Evolutionary conservation across 2,113 vertebrate genomes (phyloP).

Genomic region (Xiphias gladius): DNA sequence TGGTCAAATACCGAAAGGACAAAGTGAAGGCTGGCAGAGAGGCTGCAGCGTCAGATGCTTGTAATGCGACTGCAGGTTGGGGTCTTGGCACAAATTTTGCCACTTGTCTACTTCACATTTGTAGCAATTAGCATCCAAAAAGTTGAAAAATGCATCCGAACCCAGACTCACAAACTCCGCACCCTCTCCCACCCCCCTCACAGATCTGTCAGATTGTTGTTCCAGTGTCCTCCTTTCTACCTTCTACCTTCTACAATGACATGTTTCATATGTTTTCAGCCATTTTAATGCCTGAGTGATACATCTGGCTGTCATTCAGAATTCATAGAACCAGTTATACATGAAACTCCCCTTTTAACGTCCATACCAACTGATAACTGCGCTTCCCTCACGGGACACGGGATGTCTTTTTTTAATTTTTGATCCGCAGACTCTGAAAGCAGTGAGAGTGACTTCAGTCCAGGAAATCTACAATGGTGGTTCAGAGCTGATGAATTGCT

Average conservation of each 20-base stretch:
- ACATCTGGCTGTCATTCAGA: neutral
- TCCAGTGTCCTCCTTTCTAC: neutral
- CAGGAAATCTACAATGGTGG: neutral
- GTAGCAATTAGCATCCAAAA: neutral
- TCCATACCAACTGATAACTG: neutral
- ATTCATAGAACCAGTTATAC: neutral
- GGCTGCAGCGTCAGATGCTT: neutral
- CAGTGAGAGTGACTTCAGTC: neutral
- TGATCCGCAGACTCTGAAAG: neutral
- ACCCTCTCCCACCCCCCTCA: neutral
- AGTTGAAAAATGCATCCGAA: neutral
- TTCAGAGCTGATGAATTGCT: too few species aligned
- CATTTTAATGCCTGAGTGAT: neutral
- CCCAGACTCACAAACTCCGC: neutral
- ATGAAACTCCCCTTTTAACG: neutral
- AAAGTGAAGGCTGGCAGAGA: conserved; percentile 1
- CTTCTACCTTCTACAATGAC: neutral
- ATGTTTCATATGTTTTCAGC: neutral
- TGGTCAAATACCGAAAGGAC: neutral
- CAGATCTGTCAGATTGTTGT: neutral
- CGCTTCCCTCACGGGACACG: neutral
- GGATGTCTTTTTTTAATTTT: neutral
- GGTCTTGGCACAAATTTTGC: neutral
- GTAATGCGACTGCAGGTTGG: neutral
- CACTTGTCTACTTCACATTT: neutral